These are phyloP conservation scores for roundworm (Caenorhabditis elegans) DNA, from an alignment of 1,140 invertebrate genomes.

Conservation along the genomic window DNA sequence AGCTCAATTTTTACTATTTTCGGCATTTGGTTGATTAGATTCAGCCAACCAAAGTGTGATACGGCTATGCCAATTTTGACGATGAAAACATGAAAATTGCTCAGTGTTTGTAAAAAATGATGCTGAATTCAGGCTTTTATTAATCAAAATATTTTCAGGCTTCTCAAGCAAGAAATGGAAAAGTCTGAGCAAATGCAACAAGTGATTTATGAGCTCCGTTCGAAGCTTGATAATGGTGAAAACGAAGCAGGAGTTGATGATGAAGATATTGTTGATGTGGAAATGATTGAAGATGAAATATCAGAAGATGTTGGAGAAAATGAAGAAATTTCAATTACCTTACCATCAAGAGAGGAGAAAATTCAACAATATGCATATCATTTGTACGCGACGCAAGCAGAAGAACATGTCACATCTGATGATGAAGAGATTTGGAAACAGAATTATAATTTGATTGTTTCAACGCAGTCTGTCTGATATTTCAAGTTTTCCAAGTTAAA, in stretches of 20 bases:
- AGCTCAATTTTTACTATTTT: no score
- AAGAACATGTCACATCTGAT: constrained; percentile 12
- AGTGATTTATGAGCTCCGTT: constrained; percentile 17
- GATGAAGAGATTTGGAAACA: constrained; percentile 27
- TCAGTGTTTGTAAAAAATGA: no score
- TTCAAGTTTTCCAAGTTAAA: no score
- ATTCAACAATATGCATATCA: constrained; percentile 24
- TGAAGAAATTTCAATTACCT: constrained; percentile 6
- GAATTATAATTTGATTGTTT: constrained; percentile 21
- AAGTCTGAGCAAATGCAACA: constrained; percentile 20
- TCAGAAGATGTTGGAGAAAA: neutral
- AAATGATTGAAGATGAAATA: constrained; percentile 12
- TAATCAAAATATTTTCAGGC: neutral
- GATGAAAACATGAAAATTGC: no score
- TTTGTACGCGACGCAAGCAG: constrained; percentile 16
- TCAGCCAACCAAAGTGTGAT: no score
- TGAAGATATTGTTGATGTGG: neutral
- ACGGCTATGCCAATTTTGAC: no score
- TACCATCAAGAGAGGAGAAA: constrained; percentile 17
- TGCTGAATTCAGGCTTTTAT: no score
- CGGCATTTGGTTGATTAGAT: no score
- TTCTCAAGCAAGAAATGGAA: constrained; percentile 8
- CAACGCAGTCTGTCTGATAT: constrained; percentile 13
- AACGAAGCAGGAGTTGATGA: neutral
- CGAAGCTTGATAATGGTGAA: neutral